Evolutionary conservation across 1,140 invertebrate species (phyloP).

Genomic region (Heliconius hermathena): DNA sequence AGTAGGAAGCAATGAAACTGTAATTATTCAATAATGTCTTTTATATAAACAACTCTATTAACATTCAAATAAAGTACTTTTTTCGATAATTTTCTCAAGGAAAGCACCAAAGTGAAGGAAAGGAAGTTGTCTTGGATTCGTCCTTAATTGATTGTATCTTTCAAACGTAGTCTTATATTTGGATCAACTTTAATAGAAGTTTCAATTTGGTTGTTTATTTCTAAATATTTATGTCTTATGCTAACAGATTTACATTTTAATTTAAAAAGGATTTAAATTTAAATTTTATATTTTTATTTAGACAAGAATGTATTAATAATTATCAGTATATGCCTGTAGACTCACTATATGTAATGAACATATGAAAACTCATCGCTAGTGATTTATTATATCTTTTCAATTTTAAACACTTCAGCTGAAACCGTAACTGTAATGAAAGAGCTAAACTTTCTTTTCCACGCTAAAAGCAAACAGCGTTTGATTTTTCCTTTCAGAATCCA

Average conservation of each 20-base stretch:
- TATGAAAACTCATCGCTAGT: no score
- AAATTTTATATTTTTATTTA: no score
- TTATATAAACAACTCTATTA: not conserved
- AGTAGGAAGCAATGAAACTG: slow-evolving; percentile 29
- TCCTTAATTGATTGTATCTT: slow-evolving; percentile 27
- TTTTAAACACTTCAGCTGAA: not conserved
- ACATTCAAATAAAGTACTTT: not conserved
- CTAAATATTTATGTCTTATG: not conserved
- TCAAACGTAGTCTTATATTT: slow-evolving; percentile 15
- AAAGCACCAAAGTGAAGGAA: not conserved
- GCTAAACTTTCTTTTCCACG: not conserved
- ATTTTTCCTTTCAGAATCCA: slow-evolving; percentile 7
- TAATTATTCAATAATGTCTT: not conserved
- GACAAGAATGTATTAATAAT: no score
- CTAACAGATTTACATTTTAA: not conserved
- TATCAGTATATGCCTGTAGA: no score
- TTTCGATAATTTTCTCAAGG: not conserved
- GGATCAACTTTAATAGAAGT: not conserved
- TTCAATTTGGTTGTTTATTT: not conserved
- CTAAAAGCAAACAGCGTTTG: not conserved
- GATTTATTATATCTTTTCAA: not conserved
- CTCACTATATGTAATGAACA: no score
- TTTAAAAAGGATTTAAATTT: no score
- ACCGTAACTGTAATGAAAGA: not conserved
- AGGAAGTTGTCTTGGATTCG: slow-evolving; percentile 25